These are phyloP conservation scores for Lydus trimaculatus DNA, from an alignment of 2,888 invertebrate species.

Conservation along the genomic window DNA sequence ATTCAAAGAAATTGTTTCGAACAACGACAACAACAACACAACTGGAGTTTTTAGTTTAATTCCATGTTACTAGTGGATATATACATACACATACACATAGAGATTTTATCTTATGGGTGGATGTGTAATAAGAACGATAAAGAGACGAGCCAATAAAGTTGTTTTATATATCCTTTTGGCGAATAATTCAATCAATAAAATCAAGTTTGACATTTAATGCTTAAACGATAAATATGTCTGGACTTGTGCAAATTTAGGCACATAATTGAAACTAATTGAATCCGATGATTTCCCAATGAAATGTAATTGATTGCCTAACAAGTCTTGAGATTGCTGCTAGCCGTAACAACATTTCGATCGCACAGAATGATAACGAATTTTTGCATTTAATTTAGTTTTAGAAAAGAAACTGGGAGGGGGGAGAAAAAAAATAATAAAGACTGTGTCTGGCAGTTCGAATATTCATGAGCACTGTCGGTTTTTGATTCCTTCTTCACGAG, in stretches of 20 bases:
- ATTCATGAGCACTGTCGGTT: background rate
- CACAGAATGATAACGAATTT: background rate
- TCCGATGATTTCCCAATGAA: background rate
- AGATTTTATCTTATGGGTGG: background rate
- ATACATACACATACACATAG: no score
- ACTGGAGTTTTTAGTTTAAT: background rate
- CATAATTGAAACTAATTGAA: constrained; percentile 2
- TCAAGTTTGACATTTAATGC: constrained; percentile 2
- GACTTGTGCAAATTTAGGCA: constrained; percentile 2
- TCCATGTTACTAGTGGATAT: background rate
- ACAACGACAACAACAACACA: background rate
- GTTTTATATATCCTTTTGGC: background rate
- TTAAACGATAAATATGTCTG: constrained; percentile 2
- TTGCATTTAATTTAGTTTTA: background rate
- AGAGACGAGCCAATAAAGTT: background rate
- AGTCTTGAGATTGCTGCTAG: background rate
- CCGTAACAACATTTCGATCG: background rate
- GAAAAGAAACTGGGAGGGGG: background rate
- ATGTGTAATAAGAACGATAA: background rate
- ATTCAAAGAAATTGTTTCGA: background rate
- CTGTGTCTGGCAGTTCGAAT: background rate
- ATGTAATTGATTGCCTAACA: background rate
- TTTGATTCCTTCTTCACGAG: background rate
- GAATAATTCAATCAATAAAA: background rate
- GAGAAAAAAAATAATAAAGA: background rate